Base-by-base conservation (phyloP, 2,113 vertebrate genomes). In the Pelusios castaneus region DNA sequence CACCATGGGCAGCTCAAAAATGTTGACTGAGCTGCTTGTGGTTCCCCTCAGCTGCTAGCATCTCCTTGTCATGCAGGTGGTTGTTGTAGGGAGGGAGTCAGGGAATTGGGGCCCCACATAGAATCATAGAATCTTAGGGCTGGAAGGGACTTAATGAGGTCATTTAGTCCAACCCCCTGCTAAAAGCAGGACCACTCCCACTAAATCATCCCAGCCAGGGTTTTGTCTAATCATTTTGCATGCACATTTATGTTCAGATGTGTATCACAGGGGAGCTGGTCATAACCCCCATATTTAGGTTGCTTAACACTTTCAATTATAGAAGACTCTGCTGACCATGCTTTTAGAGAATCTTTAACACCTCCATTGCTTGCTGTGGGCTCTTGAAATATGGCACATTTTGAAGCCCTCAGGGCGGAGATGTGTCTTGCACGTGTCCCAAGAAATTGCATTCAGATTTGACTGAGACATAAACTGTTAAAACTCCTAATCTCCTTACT, bases 221-320 rank as follows among this genome's bases (percentile, higher is more conserved):
- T n/a, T n/a, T n/a, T n/a, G n/a, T n/a, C n/a, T n/a, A n/a, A n/a
- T n/a, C n/a, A 16, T 25, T 80, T 82, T 54, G 27, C 41, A 58
- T 84, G 27, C 13, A 52, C 47, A 0, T 0, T 82, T 84, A 60
- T 2, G 3, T 54, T 27, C n/a, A 80, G 5, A 49, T 79, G 31
- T 24, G 27, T 31, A 60, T 52, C 81, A 52, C 34, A 89, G 24
- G 82, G 49, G 63, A 85, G 3, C 21, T 60, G 43, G 25, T 43
- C 0, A 0, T 63, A 60, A 78, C 14, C 16, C 5, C 27, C 34
- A 1, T 21, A 80, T 63, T 80, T n/a, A 80, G 80, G 27, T 54
- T 1, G 89, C 14, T 1, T 17, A 82, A 58, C 3, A 19, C 6
- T 45, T 89, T 29, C 89, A 16, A 41, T 54, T 22, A 51, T 5